phyloP scores from a whole-genome alignment of 2,888 invertebrate genomes.

The Sialis lutaria region DNA sequence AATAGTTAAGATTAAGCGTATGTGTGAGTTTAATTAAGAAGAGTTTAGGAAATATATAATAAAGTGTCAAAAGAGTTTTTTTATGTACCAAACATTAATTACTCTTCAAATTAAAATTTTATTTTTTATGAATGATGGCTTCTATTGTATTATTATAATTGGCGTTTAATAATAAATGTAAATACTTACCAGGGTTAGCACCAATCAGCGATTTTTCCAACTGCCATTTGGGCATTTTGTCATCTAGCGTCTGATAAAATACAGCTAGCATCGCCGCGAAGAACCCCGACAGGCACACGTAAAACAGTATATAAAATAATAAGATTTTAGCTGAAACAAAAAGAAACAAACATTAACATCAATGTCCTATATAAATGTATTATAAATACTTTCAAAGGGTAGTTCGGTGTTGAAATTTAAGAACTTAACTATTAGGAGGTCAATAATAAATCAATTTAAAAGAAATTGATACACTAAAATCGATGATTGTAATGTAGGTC shows the following conservation, averaged over 20 bases:
- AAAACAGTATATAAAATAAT: constrained; percentile 92
- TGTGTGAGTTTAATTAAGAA: too few species aligned
- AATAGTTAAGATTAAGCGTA: neutral
- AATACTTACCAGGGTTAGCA: constrained; percentile 69
- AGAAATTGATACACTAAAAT: too few species aligned
- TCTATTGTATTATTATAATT: neutral
- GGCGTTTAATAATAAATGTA: neutral
- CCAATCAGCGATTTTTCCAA: constrained; percentile 75
- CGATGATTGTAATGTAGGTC: too few species aligned
- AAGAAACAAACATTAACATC: too few species aligned
- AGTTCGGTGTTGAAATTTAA: too few species aligned
- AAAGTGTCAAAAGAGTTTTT: too few species aligned
- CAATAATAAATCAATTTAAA: too few species aligned
- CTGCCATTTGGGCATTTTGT: constrained; percentile 78
- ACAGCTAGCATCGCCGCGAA: constrained; percentile 88
- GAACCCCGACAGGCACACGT: constrained; percentile 80
- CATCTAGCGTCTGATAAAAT: constrained; percentile 83
- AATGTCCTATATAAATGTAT: too few species aligned
- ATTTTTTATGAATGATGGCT: neutral
- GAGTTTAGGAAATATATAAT: too few species aligned
- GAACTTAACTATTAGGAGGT: too few species aligned
- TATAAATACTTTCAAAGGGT: too few species aligned
- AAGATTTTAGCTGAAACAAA: constrained; percentile 75
- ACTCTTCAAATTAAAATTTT: neutral
- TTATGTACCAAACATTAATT: neutral